A percentile compares a stretch with the other conserved stretches of the same genome.
Evolutionary conservation across 1,140 invertebrate genomes (phyloP).

Genomic region (Drosophila lacertosa): DNA sequence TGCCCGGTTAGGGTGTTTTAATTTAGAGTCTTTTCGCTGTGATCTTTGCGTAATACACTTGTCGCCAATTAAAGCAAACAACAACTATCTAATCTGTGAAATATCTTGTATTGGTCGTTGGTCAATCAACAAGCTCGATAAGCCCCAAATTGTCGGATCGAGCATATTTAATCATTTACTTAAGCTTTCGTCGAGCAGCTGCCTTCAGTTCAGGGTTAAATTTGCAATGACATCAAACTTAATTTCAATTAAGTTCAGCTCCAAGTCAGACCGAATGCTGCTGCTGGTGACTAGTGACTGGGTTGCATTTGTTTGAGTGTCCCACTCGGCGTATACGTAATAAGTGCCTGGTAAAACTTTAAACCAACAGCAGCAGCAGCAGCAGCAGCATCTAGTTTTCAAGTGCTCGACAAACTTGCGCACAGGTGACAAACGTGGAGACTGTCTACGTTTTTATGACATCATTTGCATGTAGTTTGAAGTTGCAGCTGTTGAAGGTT

Average conservation of each 20-base stretch:
- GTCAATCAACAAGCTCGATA: constrained; percentile 32
- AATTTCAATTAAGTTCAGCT: constrained; percentile 16
- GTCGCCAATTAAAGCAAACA: constrained; percentile 39
- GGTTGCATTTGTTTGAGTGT: constrained; percentile 16
- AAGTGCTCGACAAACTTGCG: constrained; percentile 40
- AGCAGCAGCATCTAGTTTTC: constrained; percentile 29
- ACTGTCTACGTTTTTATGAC: constrained; percentile 47
- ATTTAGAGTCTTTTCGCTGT: background rate
- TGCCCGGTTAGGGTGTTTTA: constrained; percentile 45
- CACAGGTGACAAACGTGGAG: constrained; percentile 36
- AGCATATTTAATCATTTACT: background rate
- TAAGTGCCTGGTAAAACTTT: constrained; percentile 37
- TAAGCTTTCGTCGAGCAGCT: background rate
- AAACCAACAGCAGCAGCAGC: constrained; percentile 24
- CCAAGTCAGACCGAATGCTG: background rate
- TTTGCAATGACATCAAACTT: constrained; percentile 31
- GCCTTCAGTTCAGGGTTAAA: constrained; percentile 2
- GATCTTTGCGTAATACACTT: constrained; percentile 62
- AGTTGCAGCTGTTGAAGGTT: constrained; percentile 57
- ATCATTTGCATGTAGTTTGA: constrained; percentile 73
- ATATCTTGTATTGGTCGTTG: constrained; percentile 20
- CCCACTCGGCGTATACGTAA: constrained; percentile 34
- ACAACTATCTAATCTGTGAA: constrained; percentile 34
- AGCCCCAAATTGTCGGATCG: constrained; percentile 19
- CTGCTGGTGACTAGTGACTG: constrained; percentile 7